Base-by-base conservation (phyloP, 1,140 invertebrate species). In the Dendroctonus valens region DNA sequence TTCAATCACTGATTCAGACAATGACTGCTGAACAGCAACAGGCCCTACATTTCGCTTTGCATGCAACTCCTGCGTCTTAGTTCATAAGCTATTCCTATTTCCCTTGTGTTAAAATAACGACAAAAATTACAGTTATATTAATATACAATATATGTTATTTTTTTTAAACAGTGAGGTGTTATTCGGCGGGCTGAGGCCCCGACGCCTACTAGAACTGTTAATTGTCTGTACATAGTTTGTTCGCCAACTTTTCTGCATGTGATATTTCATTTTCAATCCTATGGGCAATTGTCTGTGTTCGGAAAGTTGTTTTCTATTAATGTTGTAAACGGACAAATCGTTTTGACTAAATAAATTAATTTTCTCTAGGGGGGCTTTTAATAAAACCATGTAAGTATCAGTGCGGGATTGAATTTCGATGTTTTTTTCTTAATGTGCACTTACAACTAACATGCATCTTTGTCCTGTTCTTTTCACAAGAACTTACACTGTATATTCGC, bases 21-120 rank as follows among this genome's bases (percentile, higher is more conserved):
- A 81, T 97, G 70, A 86, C 85, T 61, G 80, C 85, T 39, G 91
- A 94, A 70, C 91, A 94, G 77, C 89, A 94, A 77, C 85, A 89
- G 75, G 91, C 91, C 14, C 80, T 97, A 65, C 87, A 91, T 75
- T 80, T 87, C 63, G 89, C 89, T 71, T 78, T 88, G 59, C 72
- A 77, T 67, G 71, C 76, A 7, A 40, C 69, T 38, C 42, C 65
- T 14, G 40, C 61, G 11, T 63, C 66, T 61, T 70, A 70, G 69
- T 65, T 53, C 61, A 65, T 53, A 46, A 66, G 26, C 38, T 14
- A 44, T 65, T 67, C 67, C 67, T 67, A 59, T 67, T 63, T 48
- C 49, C n/a, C 37, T 46, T 57, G 42, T 67, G 44, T 67, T 40
- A 57, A 52, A 67, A 40, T 65, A 64, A 54, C 60, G 61, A 49